These are phyloP conservation scores for Mormyrus hasselquistii DNA, from an alignment of 2,797 vertebrate genomes.

Conservation along the genomic window DNA sequence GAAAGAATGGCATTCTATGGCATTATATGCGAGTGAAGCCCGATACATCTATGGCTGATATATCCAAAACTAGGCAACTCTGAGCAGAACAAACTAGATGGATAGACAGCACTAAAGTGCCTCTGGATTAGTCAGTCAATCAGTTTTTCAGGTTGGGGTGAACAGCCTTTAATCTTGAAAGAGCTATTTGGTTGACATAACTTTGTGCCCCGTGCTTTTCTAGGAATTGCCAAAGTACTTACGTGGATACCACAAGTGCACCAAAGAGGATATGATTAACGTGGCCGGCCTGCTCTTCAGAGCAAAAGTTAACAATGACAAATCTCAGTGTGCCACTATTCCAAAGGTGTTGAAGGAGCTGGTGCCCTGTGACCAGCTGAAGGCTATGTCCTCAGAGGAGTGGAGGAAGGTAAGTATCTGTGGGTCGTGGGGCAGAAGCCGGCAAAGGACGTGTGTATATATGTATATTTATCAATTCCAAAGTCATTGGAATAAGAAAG, in stretches of 20 bases:
- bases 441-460: not conserved
- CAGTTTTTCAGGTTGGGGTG: not conserved
- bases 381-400: conserved; percentile 67
- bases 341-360: conserved; percentile 77
- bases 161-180: not conserved
- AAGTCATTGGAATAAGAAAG: not conserved
- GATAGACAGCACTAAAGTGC: not conserved
- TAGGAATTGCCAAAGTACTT: conserved; percentile 88
- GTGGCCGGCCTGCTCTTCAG: conserved; percentile 83
- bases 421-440: not conserved
- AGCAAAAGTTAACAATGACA: conserved; percentile 66
- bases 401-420: conserved; percentile 81
- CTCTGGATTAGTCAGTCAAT: not conserved
- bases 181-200: not conserved
- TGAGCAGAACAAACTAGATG: not conserved
- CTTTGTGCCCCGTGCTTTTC: not conserved
- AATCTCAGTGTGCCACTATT: conserved; percentile 68
- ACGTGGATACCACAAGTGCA: conserved; percentile 76
- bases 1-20: not conserved
- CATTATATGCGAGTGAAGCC: not conserved
- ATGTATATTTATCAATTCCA: not conserved
- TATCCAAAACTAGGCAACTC: not conserved
- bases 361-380: conserved; percentile 75
- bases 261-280: conserved; percentile 69
- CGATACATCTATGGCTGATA: not conserved